Evolutionary conservation across 2,113 vertebrate genomes (phyloP).

Genomic region (Tetraodon nigroviridis): DNA sequence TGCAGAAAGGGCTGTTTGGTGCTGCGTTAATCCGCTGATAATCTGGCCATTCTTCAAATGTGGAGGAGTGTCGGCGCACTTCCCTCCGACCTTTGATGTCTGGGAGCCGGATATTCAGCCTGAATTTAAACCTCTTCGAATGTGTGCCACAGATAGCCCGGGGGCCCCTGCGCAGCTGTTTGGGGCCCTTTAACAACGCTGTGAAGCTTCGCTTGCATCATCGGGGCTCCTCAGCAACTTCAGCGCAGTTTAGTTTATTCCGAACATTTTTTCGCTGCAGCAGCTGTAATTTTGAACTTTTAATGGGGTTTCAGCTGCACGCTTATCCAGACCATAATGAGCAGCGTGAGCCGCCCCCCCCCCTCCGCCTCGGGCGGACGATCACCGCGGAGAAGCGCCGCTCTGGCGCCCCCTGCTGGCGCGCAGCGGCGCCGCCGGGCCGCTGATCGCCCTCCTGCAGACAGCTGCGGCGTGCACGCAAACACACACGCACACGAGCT

Average conservation of each 20-base stretch:
- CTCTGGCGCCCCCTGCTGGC: slow-evolving; percentile 58
- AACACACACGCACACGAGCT: slow-evolving; percentile 6
- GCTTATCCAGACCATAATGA: slow-evolving; percentile 3
- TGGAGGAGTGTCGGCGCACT: slow-evolving; percentile 1
- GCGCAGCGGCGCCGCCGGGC: slow-evolving; percentile 9
- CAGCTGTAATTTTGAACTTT: slow-evolving; percentile 4
- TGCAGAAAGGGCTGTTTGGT: no score
- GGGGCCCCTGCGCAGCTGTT: slow-evolving; percentile 29
- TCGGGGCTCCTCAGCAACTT: slow-evolving; percentile 1
- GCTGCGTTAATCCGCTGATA: not conserved
- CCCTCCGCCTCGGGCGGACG: slow-evolving; percentile 19
- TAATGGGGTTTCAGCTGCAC: slow-evolving; percentile 9
- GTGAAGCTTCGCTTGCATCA: slow-evolving; percentile 4
- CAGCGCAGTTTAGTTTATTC: slow-evolving; percentile 3
- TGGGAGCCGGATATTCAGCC: slow-evolving; percentile 20
- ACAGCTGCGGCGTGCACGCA: not conserved
- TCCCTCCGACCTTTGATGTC: slow-evolving; percentile 18
- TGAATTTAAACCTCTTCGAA: slow-evolving; percentile 30
- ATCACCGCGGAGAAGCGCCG: slow-evolving; percentile 7
- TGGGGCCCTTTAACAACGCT: not conserved
- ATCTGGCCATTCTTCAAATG: not conserved
- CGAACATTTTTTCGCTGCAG: slow-evolving; percentile 3
- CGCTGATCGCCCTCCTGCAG: slow-evolving; percentile 53
- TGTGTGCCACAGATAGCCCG: slow-evolving; percentile 39
- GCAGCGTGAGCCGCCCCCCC: slow-evolving; percentile 1